phyloP scores from a whole-genome alignment of 2,888 invertebrate species.

The Oxycera nigricornis region DNA sequence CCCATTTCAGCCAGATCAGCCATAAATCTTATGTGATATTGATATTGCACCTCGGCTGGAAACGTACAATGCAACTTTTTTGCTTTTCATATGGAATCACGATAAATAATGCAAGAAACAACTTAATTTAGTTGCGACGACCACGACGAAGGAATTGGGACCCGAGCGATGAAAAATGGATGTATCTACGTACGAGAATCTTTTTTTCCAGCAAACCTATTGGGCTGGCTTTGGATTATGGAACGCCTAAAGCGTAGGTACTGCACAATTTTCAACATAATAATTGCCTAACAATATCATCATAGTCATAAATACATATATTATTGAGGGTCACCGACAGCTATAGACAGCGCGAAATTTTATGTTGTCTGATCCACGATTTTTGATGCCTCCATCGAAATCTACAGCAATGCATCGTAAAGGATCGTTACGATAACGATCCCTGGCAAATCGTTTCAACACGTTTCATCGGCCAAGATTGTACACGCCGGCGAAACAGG shows the following conservation, averaged over 20 bases:
- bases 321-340: not conserved
- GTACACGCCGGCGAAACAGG: not conserved
- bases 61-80: not conserved
- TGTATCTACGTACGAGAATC: not conserved
- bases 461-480: too few species aligned
- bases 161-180: not conserved
- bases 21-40: constrained; percentile 4
- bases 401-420: not conserved
- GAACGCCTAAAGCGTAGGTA: not conserved
- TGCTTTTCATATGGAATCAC: not conserved
- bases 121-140: constrained; percentile 21
- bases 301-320: constrained; percentile 3
- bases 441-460: constrained; percentile 21
- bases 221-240: too few species aligned
- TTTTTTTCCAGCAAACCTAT: too few species aligned
- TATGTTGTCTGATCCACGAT: not conserved
- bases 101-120: constrained; percentile 17
- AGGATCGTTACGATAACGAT: constrained; percentile 22
- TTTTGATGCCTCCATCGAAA: constrained; percentile 8
- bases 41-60: constrained; percentile 13
- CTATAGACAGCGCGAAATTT: not conserved
- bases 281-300: constrained; percentile 29
- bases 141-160: not conserved
- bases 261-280: constrained; percentile 5
- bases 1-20: not conserved